These are phyloP conservation scores for Hippocampus mohnikei DNA, from an alignment of 2,113 vertebrate genomes.

Conservation along the genomic window DNA sequence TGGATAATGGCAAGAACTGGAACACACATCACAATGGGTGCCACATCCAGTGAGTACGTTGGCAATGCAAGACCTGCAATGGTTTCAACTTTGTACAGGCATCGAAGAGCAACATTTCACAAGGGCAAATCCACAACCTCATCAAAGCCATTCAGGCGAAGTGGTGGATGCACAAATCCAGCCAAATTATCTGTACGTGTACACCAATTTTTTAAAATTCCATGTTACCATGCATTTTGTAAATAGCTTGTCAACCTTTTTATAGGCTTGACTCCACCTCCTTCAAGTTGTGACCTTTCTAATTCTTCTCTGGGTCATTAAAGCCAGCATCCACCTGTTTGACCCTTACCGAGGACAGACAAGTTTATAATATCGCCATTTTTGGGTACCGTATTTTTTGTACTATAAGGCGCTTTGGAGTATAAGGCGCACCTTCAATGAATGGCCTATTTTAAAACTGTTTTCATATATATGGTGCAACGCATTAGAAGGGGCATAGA, in stretches of 20 bases:
- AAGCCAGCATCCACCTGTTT: conserved; percentile 4
- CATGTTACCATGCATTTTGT: background rate
- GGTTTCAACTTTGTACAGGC: background rate
- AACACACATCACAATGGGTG: too few relatives aligned
- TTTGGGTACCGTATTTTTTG: background rate
- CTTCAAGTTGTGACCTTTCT: conserved; percentile 4
- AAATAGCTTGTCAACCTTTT: background rate
- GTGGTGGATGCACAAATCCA: background rate
- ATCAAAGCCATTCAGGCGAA: background rate
- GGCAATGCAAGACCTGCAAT: background rate
- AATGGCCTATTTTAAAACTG: too few relatives aligned
- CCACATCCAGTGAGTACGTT: background rate
- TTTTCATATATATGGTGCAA: too few relatives aligned
- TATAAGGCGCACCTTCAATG: too few relatives aligned
- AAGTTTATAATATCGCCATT: conserved; percentile 17
- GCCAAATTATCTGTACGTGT: background rate
- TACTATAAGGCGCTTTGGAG: too few relatives aligned
- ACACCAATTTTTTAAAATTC: background rate
- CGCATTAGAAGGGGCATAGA: too few relatives aligned
- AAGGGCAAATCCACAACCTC: background rate
- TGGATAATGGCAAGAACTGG: too few relatives aligned
- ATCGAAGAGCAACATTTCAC: background rate
- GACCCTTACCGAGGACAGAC: conserved; percentile 9
- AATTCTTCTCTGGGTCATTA: conserved; percentile 10
- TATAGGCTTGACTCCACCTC: background rate